A percentile compares a stretch with the other conserved stretches of the same genome.
Evolutionary conservation across 2,797 vertebrate species (phyloP).

Genomic region (Scolopax bukidnonensis): DNA sequence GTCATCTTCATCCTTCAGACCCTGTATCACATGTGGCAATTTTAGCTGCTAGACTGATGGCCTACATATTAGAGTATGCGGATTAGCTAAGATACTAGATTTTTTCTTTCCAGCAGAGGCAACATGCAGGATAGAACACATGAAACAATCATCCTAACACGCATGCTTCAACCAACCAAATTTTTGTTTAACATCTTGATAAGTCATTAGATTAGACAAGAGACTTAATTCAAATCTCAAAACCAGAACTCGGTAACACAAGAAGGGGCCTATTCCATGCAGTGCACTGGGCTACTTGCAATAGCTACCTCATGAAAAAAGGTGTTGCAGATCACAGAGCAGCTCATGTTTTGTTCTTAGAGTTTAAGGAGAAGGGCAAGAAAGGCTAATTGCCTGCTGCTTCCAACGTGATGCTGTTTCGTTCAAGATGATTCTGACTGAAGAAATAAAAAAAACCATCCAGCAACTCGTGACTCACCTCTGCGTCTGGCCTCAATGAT

Average conservation of each 20-base stretch:
- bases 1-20: not conserved
- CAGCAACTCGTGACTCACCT: slow-evolving; percentile 79
- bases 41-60: not conserved
- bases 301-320: not conserved
- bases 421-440: not conserved
- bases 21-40: not conserved
- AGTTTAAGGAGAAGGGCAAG: slow-evolving; percentile 14
- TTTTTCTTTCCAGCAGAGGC: not conserved
- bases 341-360: slow-evolving; percentile 10
- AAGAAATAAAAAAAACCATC: not conserved
- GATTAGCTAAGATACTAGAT: not conserved
- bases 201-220: not conserved
- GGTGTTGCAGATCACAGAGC: not conserved
- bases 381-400: slow-evolving; percentile 44
- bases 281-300: not conserved
- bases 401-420: not conserved
- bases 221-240: not conserved
- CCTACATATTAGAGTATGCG: not conserved
- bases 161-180: not conserved
- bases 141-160: not conserved
- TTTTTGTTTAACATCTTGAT: not conserved
- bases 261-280: not conserved
- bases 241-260: not conserved
- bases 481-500: slow-evolving; percentile 89
- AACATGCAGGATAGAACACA: not conserved